Conservation (phyloP, 2,113 vertebrate species). For the Mixornis gularis region DNA sequence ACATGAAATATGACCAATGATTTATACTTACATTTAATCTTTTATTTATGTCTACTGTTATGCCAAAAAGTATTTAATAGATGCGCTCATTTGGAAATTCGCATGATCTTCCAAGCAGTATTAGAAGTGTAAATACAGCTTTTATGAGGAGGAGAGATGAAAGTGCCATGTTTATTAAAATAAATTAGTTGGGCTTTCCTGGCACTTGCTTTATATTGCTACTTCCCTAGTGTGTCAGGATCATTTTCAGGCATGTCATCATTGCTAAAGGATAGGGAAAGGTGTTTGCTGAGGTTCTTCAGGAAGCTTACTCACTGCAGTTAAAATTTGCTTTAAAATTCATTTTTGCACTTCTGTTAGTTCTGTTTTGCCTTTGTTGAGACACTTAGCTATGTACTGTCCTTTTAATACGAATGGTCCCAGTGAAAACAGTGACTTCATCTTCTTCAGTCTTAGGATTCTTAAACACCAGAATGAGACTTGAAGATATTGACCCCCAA, state of each 20-base stretch:
- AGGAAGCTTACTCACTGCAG: not conserved
- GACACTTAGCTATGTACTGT: not conserved
- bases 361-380: not conserved
- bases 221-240: not conserved
- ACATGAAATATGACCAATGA: not conserved
- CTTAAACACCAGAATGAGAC: not conserved
- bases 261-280: not conserved
- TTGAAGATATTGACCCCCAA: not conserved
- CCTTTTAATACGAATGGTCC: not conserved
- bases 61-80: not conserved
- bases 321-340: not conserved
- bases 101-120: not conserved
- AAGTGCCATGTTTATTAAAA: not conserved
- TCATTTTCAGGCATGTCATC: not conserved
- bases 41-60: not conserved
- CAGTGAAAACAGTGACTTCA: not conserved
- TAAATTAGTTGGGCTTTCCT: not conserved
- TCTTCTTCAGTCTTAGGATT: not conserved
- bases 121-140: not conserved
- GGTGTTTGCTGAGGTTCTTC: not conserved
- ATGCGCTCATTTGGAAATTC: not conserved
- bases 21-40: not conserved
- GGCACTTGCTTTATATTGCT: not conserved
- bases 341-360: not conserved
- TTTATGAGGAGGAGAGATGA: not conserved